phyloP scores from a whole-genome alignment of 1,140 invertebrate species.

The Drosophila trapezifrons region DNA sequence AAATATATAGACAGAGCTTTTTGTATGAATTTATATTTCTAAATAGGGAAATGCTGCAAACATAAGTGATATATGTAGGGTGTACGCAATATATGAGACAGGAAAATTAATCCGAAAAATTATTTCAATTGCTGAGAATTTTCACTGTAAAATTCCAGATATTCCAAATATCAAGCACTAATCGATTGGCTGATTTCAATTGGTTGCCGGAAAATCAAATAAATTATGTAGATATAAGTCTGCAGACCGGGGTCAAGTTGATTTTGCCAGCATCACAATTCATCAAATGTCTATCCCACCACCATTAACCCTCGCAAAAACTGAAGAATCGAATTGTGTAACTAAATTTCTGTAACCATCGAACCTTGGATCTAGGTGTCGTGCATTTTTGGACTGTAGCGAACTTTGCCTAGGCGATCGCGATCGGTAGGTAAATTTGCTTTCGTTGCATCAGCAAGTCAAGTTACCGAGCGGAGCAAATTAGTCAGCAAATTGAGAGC shows the following conservation, averaged over 20 bases:
- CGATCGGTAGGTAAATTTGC: conserved; percentile 77
- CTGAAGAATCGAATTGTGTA: conserved; percentile 31
- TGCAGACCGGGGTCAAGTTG: neutral
- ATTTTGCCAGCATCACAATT: conserved; percentile 16
- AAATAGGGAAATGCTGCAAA: no score
- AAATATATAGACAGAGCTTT: no score
- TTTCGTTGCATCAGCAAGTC: conserved; percentile 47
- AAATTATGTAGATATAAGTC: conserved; percentile 6
- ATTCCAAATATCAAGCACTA: neutral
- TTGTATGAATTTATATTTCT: no score
- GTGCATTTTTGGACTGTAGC: conserved; percentile 72
- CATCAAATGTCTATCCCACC: conserved; percentile 4
- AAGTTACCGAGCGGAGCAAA: conserved; percentile 52
- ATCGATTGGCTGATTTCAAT: neutral
- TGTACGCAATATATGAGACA: neutral
- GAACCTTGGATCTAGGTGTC: conserved; percentile 73
- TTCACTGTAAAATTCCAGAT: neutral
- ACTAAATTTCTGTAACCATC: conserved; percentile 56
- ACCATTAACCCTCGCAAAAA: conserved; percentile 9
- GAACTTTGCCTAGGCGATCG: conserved; percentile 68
- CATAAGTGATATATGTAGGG: neutral
- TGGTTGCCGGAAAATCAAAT: conserved; percentile 3
- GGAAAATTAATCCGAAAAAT: neutral
- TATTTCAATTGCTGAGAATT: neutral
- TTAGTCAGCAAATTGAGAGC: conserved; percentile 65